Percentiles rank a stretch among this genome's conserved stretches.
Conservation (phyloP, 2,797 vertebrate species). For the Acridotheres tristis region DNA sequence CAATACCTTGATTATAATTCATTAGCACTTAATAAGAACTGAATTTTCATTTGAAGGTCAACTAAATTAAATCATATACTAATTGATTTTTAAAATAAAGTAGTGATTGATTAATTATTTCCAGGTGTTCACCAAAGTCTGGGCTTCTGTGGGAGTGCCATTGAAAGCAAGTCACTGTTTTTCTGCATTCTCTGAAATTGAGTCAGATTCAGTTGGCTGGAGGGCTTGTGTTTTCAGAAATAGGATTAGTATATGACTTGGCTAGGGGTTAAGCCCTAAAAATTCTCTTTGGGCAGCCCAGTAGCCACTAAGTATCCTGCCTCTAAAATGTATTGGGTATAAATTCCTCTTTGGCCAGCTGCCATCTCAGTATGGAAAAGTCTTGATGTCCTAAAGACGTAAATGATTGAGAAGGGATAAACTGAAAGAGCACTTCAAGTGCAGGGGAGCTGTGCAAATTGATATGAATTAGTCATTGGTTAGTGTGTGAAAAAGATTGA, state of each 20-base stretch:
- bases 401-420: not conserved
- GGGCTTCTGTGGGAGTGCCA: not conserved
- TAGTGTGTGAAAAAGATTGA: not conserved
- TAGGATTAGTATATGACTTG: not conserved
- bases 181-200: not conserved
- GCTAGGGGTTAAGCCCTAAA: not conserved
- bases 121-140: constrained; percentile 43
- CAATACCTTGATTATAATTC: constrained; percentile 36
- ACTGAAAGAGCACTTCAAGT: not conserved
- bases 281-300: not conserved
- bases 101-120: constrained; percentile 53
- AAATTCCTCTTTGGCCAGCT: not conserved
- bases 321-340: not conserved
- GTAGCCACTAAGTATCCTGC: not conserved
- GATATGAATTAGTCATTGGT: not conserved
- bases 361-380: not conserved
- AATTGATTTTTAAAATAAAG: constrained; percentile 72
- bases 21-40: constrained; percentile 64
- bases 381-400: not conserved
- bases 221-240: not conserved
- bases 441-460: not conserved
- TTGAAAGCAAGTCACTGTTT: constrained; percentile 19
- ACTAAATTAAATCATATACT: constrained; percentile 63
- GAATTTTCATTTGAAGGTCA: constrained; percentile 70
- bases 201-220: constrained; percentile 8